phyloP scores from a whole-genome alignment of 2,888 invertebrate genomes.

The Habrosyne pyritoides region DNA sequence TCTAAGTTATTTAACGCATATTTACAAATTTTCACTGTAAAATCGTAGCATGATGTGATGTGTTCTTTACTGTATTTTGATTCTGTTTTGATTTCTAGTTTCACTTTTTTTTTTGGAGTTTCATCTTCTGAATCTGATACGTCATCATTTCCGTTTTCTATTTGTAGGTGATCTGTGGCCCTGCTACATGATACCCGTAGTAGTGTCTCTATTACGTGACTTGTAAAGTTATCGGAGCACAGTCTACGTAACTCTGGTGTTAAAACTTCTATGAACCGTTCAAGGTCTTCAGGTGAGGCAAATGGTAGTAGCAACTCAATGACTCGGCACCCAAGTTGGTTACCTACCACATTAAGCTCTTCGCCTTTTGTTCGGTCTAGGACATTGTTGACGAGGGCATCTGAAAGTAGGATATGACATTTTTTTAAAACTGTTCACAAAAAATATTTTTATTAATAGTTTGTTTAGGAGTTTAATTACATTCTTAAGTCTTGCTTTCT shows the following conservation, averaged over 20 bases:
- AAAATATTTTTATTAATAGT: too few relatives aligned
- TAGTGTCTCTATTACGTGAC: constrained; percentile 90
- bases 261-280: constrained; percentile 85
- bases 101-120: constrained; percentile 51
- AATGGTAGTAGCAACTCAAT: constrained; percentile 90
- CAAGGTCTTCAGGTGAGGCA: constrained; percentile 85
- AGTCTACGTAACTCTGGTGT: constrained; percentile 87
- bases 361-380: constrained; percentile 87
- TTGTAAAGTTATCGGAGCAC: constrained; percentile 90
- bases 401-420: constrained; percentile 68
- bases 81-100: constrained; percentile 45
- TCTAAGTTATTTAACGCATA: constrained; percentile 93
- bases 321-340: constrained; percentile 91
- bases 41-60: constrained; percentile 83
- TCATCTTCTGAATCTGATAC: constrained; percentile 41
- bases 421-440: too few relatives aligned
- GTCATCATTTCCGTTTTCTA: constrained; percentile 24
- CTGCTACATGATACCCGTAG: constrained; percentile 81
- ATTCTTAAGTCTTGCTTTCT: too few relatives aligned
- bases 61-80: constrained; percentile 72
- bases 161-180: constrained; percentile 70
- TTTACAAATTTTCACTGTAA: constrained; percentile 88
- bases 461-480: too few relatives aligned
- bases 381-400: constrained; percentile 88
- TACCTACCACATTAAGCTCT: constrained; percentile 89